These are phyloP conservation scores for Micrasema minimum DNA, from an alignment of 1,140 invertebrate species.

Conservation along the genomic window DNA sequence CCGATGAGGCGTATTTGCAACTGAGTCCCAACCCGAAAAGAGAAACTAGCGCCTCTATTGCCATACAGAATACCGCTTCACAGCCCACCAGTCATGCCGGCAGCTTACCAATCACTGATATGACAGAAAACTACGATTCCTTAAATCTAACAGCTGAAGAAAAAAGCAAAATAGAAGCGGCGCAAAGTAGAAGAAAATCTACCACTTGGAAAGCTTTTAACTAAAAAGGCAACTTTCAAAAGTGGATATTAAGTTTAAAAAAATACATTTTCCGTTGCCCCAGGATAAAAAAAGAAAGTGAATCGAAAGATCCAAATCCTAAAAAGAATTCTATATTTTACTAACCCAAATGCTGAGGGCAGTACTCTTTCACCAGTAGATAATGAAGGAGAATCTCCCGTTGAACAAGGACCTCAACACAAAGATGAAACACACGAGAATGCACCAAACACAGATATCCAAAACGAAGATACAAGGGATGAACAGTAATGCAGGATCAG, in stretches of 20 bases:
- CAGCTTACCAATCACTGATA: slow-evolving; percentile 53
- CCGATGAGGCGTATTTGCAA: slow-evolving; percentile 54
- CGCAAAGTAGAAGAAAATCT: slow-evolving; percentile 67
- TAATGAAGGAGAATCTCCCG: slow-evolving; percentile 44
- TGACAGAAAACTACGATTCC: slow-evolving; percentile 45
- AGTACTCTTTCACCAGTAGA: slow-evolving; percentile 60
- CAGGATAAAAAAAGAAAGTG: slow-evolving; percentile 59
- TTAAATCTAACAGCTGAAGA: slow-evolving; percentile 52
- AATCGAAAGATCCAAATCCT: slow-evolving; percentile 55
- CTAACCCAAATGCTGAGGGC: slow-evolving; percentile 59
- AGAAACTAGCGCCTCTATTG: slow-evolving; percentile 48
- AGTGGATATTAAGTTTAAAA: slow-evolving; percentile 85
- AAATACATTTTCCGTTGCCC: slow-evolving; percentile 68
- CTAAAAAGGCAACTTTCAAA: slow-evolving; percentile 83
- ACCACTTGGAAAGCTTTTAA: slow-evolving; percentile 78
- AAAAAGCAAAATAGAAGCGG: slow-evolving; percentile 52
- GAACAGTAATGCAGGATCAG: neutral
- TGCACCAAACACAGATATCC: slow-evolving; percentile 8
- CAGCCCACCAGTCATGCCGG: slow-evolving; percentile 52
- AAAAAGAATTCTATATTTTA: slow-evolving; percentile 65
- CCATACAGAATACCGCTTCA: slow-evolving; percentile 15
- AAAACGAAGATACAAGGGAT: neutral
- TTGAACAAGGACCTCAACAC: neutral
- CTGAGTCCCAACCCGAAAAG: slow-evolving; percentile 46
- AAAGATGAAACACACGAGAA: slow-evolving; percentile 36